A percentile compares a stretch with the other conserved stretches of the same genome.
phyloP scores from a whole-genome alignment of 2,797 vertebrate species.

The Nyctibius grandis region DNA sequence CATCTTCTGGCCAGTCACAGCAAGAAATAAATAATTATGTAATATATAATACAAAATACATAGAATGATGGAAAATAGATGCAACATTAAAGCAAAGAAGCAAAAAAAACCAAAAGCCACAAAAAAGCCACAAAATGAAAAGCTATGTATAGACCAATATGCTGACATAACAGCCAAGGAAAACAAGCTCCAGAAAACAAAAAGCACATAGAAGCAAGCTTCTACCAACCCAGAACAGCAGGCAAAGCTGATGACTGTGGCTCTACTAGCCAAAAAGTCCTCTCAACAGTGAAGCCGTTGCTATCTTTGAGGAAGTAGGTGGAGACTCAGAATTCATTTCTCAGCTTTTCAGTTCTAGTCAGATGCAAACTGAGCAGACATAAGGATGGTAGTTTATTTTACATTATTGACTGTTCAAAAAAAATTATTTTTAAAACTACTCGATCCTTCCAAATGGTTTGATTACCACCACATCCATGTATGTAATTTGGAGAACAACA shows the following conservation, averaged over 20 bases:
- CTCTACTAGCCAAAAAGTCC: background rate
- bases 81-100: background rate
- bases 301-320: background rate
- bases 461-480: background rate
- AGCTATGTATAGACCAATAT: background rate
- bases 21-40: background rate
- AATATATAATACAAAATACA: background rate
- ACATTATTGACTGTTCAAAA: background rate
- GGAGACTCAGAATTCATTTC: background rate
- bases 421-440: background rate
- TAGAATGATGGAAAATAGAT: background rate
- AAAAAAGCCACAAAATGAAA: background rate
- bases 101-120: fast-evolving
- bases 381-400: constrained; percentile 10
- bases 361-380: background rate
- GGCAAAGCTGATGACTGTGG: background rate
- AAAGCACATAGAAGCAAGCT: background rate
- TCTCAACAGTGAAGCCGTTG: background rate
- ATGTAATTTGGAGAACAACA: background rate
- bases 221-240: background rate
- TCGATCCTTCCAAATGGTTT: background rate
- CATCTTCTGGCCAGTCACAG: background rate
- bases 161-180: background rate
- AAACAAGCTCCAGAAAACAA: background rate
- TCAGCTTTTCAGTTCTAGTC: background rate